Evolutionary conservation across 2,888 invertebrate genomes (phyloP), one percentile per base, ranked within the genome.

Genomic region (Epirrhoe alternata): DNA sequence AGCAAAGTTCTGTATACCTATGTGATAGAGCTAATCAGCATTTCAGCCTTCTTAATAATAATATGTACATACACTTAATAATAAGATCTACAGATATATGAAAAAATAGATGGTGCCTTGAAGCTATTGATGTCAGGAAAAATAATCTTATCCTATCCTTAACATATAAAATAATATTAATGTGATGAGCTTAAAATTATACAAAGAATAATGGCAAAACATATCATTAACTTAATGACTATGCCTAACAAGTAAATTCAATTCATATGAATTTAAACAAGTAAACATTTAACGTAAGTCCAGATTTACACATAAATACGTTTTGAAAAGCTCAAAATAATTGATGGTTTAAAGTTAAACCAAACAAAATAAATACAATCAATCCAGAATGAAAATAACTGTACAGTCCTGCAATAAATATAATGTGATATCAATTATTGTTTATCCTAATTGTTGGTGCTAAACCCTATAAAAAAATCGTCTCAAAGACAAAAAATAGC

Each of bases 21-120:
- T 51, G 42, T 61, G 71, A 77, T 73, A 76, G 70, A 80, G 78
- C 83, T 75, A 83, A 87, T 84, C 71, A 73, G 76, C 74, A 79
- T 85, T 83, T 85, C 71, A 68, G 68, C 68, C 64, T 66, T 61
- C 86, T 86, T 86, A 79, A 79, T 89, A 90, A 89, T 90, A 90
- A 10, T 87, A 86, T 91, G 87, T 91, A 90, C 90, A 91, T 80
- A 76, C 30, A 75, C 83, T 86, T 86, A 87, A 77, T 61, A 79
- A 80, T 76, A 79, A 80, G 78, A 69, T 59, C 16, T 61, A 54
- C 24, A 66, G 16, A 42, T 51, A 60, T 55, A 65, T 70, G 68
- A 67, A 72, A 75, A 74, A 72, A 69, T 52, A 75, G 68, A 71
- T 69, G 67, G 72, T 78, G 75, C 77, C 64, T 71, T 73, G 42